These are phyloP conservation scores for Netelia virgata DNA, from an alignment of 2,888 invertebrate species.

Conservation along the genomic window DNA sequence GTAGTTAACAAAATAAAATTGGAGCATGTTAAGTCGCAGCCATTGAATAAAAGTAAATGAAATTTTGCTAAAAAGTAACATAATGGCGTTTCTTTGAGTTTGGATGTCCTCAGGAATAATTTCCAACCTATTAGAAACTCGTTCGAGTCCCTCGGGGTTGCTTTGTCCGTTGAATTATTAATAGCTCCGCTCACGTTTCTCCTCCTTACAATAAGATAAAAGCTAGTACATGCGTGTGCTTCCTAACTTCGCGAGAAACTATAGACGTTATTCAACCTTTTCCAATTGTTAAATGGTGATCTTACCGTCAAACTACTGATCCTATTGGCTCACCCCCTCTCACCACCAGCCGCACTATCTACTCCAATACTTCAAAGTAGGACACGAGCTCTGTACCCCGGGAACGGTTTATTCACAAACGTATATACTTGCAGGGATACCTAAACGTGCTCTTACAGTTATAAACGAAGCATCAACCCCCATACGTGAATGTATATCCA, in stretches of 20 bases:
- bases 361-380: conserved; percentile 82
- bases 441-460: conserved; percentile 9
- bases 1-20: too few relatives aligned
- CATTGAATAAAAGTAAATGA: neutral
- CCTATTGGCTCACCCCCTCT: neutral
- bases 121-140: conserved; percentile 57
- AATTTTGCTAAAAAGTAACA: neutral
- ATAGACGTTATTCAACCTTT: conserved; percentile 1
- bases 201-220: conserved; percentile 18
- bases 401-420: conserved; percentile 49
- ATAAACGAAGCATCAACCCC: conserved; percentile 44
- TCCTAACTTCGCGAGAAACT: conserved; percentile 14
- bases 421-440: conserved; percentile 14
- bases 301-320: conserved; percentile 21
- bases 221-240: neutral
- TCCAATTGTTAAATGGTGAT: conserved; percentile 42
- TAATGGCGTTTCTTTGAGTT: conserved; percentile 1
- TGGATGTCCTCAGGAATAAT: conserved; percentile 46
- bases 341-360: conserved; percentile 66
- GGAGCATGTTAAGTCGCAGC: neutral
- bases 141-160: conserved; percentile 32
- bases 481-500: conserved; percentile 6
- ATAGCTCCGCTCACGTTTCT: conserved; percentile 34
- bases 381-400: conserved; percentile 77
- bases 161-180: conserved; percentile 56